Conservation (phyloP, 2,797 vertebrate genomes). For the Chelon labrosus region DNA sequence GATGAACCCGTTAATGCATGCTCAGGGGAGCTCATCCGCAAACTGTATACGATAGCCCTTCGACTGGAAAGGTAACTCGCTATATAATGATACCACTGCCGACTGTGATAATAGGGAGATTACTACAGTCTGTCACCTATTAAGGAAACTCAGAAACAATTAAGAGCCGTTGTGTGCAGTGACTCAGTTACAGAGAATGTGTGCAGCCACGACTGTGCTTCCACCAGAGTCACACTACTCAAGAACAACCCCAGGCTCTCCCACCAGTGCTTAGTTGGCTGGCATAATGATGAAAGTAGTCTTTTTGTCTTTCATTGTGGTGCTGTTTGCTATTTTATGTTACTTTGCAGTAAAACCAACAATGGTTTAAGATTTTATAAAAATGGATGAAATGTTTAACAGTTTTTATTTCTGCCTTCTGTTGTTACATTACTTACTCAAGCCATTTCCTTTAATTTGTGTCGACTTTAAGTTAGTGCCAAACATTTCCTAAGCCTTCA, state of each 20-base stretch:
- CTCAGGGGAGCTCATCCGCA: slow-evolving; percentile 34
- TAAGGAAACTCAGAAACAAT: slow-evolving; percentile 49
- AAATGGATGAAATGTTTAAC: neutral
- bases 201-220: slow-evolving; percentile 20
- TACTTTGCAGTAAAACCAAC: neutral
- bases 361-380: neutral
- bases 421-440: neutral
- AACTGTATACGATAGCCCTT: slow-evolving; percentile 1
- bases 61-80: slow-evolving; percentile 18
- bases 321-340: neutral
- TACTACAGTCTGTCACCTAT: slow-evolving; percentile 25
- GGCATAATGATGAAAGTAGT: slow-evolving; percentile 7
- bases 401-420: neutral
- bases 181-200: slow-evolving; percentile 31
- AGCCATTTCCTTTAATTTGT: neutral
- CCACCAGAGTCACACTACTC: slow-evolving; percentile 20
- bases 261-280: neutral
- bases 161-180: slow-evolving; percentile 33
- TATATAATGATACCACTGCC: slow-evolving; percentile 34
- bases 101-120: slow-evolving; percentile 40
- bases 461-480: neutral
- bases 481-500: no score
- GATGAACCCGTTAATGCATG: slow-evolving; percentile 38
- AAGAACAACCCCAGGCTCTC: slow-evolving; percentile 1
- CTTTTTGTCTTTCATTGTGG: slow-evolving; percentile 14